Conservation (phyloP, 2,888 invertebrate genomes). For the Cephalotes varians region DNA sequence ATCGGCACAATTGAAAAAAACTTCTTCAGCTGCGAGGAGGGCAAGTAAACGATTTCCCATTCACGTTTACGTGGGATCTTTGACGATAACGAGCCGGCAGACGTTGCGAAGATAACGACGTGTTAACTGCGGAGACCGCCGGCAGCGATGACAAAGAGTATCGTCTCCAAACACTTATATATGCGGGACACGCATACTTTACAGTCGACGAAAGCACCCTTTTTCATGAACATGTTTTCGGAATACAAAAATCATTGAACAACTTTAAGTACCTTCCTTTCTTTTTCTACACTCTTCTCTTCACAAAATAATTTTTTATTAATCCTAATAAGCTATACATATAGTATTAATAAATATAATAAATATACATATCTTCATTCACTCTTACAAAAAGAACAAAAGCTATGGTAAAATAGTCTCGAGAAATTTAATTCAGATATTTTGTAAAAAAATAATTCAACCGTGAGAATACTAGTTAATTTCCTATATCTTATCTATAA, state of each 20-base stretch:
- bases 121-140: slow-evolving; percentile 73
- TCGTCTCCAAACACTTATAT: slow-evolving; percentile 66
- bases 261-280: neutral
- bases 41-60: slow-evolving; percentile 41
- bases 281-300: neutral
- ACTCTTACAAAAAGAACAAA: neutral
- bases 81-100: slow-evolving; percentile 56
- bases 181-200: slow-evolving; percentile 72
- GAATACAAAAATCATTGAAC: slow-evolving; percentile 66
- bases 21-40: slow-evolving; percentile 29
- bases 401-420: neutral
- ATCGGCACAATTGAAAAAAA: slow-evolving; percentile 13
- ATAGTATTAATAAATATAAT: no score
- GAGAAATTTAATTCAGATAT: slow-evolving; percentile 4
- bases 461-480: neutral
- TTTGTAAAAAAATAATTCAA: neutral
- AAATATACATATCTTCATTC: no score
- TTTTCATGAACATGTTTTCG: slow-evolving; percentile 58
- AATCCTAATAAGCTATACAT: neutral
- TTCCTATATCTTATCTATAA: neutral
- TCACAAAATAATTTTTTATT: neutral
- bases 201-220: slow-evolving; percentile 64
- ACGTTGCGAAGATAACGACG: slow-evolving; percentile 71
- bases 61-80: neutral
- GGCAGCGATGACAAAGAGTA: slow-evolving; percentile 45